Percentiles rank a stretch among this genome's conserved stretches.
Evolutionary conservation across 2,888 invertebrate species (phyloP).

Genomic region (Cerastoderma edule): DNA sequence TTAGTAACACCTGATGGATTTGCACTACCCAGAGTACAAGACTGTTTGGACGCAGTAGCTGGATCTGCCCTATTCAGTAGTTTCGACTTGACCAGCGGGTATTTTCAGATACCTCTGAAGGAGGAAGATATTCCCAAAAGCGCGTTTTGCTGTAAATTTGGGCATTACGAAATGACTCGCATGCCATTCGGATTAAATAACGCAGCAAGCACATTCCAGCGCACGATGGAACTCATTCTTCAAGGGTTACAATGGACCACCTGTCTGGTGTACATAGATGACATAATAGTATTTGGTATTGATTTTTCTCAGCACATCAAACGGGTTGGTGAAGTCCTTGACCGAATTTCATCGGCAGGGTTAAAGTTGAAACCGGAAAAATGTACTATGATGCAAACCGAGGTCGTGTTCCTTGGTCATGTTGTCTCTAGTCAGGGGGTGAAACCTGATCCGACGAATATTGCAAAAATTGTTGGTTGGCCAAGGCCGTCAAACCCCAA

Average conservation of each 20-base stretch:
- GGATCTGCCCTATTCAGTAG: constrained; percentile 44
- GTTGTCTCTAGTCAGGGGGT: constrained; percentile 36
- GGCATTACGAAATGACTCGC: constrained; percentile 31
- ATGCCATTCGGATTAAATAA: constrained; percentile 38
- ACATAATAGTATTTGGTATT: constrained; percentile 27
- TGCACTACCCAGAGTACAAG: constrained; percentile 45
- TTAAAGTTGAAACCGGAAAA: constrained; percentile 33
- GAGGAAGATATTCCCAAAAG: constrained; percentile 37
- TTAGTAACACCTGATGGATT: no score
- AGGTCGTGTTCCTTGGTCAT: constrained; percentile 36
- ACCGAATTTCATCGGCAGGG: constrained; percentile 24
- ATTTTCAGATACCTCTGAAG: constrained; percentile 31
- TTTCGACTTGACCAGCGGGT: constrained; percentile 47
- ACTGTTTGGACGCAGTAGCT: constrained; percentile 47
- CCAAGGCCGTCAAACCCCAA: constrained; percentile 23
- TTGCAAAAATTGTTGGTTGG: constrained; percentile 30
- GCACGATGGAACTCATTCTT: constrained; percentile 33
- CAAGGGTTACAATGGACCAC: constrained; percentile 38
- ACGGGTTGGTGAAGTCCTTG: constrained; percentile 29
- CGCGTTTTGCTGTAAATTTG: constrained; percentile 37
- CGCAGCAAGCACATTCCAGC: constrained; percentile 28
- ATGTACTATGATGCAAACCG: constrained; percentile 24
- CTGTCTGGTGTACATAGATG: constrained; percentile 38
- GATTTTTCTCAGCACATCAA: constrained; percentile 25
- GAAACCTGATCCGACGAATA: constrained; percentile 24